Evolutionary conservation across 2,797 vertebrate species (phyloP), one percentile per base, ranked within the genome.

Genomic region (Nothura maculosa): DNA sequence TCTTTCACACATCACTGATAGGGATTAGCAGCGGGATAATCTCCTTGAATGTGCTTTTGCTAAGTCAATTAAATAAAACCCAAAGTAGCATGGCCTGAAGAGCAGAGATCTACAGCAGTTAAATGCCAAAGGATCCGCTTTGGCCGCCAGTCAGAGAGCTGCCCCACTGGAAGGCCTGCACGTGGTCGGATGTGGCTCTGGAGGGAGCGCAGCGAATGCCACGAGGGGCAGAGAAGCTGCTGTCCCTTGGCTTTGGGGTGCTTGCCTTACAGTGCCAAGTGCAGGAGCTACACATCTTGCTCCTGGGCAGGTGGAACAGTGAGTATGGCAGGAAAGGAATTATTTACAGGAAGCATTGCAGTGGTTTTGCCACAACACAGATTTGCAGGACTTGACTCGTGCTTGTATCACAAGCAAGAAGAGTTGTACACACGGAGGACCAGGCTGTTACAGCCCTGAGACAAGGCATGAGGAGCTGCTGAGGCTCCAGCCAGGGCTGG

Each of bases 41-140:
- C 95, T 63, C 83, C 24, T 50, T 87, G 87, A 94, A 94, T 93
- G 88, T 85, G 81, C 88, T 93, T 96, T 94, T 87, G 43, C 81
- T 92, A 91, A 96, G 93, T 83, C 85, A 91, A 30, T 93, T 94
- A 85, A 94, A 82, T 73, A 70, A 91, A 88, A 52, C 60, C 45
- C 34, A 6, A 13, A 88, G 85, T 55, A 81, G 80, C 50, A 17
- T n/a, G 58, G 73, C 81, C 83, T 62, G 42, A 6, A 80, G 58
- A 82, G 74, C 61, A 0, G 0, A 64, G 50, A 81, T 89, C 69
- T 66, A 50, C 62, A 30, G 64, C 64, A 87, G 47, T 85, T 91
- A 81, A 89, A 48, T 57, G 2, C 0, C 2, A 6, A 48, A 81
- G 21, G 52, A 82, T 87, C 79, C 85, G 54, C 48, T 83, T 64